Percentiles rank a stretch among this genome's conserved stretches.
These are phyloP conservation scores for Cheirogaleus medius DNA, from an alignment of 2,113 vertebrate species.

Conservation along the genomic window DNA sequence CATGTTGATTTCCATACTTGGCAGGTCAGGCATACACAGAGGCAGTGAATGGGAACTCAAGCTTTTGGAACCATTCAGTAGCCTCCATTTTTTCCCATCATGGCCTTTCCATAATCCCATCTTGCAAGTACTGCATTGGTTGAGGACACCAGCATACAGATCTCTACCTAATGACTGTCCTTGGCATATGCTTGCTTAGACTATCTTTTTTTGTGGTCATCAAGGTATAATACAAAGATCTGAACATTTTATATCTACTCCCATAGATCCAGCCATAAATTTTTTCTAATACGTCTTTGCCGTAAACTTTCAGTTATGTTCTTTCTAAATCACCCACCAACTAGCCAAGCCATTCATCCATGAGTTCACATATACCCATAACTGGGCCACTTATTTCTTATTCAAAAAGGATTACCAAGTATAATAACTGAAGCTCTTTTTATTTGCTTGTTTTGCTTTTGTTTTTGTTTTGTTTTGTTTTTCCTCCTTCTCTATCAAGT, in stretches of 20 bases:
- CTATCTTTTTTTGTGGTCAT: neutral
- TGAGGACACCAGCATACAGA: neutral
- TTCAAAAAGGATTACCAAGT: neutral
- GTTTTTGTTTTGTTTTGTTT: neutral
- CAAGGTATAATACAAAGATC: neutral
- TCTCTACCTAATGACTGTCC: neutral
- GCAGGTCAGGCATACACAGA: neutral
- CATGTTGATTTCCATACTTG: neutral
- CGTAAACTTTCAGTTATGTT: neutral
- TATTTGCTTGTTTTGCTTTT: neutral
- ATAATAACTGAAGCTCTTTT: neutral
- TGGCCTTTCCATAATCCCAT: neutral
- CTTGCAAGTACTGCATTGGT: neutral
- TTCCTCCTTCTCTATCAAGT: neutral
- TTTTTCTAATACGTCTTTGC: neutral
- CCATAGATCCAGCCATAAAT: neutral
- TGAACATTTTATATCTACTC: no score
- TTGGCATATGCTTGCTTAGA: neutral
- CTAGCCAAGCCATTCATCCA: neutral
- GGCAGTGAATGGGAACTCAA: neutral
- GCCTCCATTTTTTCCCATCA: neutral
- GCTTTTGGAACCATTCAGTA: neutral
- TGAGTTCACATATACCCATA: neutral
- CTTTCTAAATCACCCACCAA: neutral
- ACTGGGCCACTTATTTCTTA: neutral